Evolutionary conservation across 2,888 invertebrate genomes (phyloP), one percentile per base, ranked within the genome.

Genomic region (Cremastinae sp.): DNA sequence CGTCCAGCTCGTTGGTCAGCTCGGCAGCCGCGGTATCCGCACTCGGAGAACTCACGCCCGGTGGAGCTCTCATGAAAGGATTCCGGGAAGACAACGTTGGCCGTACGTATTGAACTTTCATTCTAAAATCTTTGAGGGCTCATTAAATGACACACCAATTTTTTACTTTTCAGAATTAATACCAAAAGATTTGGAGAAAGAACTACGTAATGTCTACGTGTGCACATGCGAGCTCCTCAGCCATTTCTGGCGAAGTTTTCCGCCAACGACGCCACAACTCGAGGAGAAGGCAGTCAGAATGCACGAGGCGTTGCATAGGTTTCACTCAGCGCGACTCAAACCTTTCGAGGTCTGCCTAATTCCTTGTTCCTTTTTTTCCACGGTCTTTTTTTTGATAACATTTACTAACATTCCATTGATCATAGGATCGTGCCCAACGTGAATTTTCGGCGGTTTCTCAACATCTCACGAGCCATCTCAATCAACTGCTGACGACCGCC

Each of bases 221-320:
- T 96, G 97, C 0, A 92, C 96, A 2, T 94, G 96, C 76, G 99
- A 99, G 91, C 90, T 99, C 74, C 91, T 98, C 10, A 93, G 96
- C 74, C 98, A 98, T 90, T 96, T 99, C 90, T 99, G 99, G 98
- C 93, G 94, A 51, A 96, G 98, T 89, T 98, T 99, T 91, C 96
- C 96, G 39, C 94, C 94, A 1, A 94, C 94, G 0, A 94, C 94
- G 1, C 92, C 94, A 16, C 93, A 93, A 64, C 90, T 95, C 41
- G 96, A 97, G 88, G 94, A 95, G 18, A 94, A 96, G 89, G 94
- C 96, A 0, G 91, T 94, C n/a, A 94, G 94, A 87, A 97, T 97
- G 94, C 96, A 97, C 82, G 95, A 96, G 82, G 97, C 97, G 0
- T 90, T 98, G 80, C 94, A 96, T 81, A 93, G 96, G 86, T 98